Base-by-base conservation (phyloP, 2,797 vertebrate species). In the Gadopsis bispinosus region DNA sequence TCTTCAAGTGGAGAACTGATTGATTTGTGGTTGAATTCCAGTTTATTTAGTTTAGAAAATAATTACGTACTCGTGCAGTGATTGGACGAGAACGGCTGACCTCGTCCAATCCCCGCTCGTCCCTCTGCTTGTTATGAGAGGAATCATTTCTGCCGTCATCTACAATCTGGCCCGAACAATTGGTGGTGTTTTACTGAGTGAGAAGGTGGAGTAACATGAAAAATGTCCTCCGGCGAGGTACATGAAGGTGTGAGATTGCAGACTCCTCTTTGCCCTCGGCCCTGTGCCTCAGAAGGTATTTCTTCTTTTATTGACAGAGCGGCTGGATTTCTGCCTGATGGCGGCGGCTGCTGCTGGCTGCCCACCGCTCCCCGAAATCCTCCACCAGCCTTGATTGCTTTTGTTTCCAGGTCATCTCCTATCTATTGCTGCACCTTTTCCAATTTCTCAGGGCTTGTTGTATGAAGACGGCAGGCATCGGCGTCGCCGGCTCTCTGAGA, bases 21-120 rank as follows among this genome's bases (percentile, higher is more conserved):
- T 97, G 97, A 97, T 98, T 94, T 96, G 96, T 91, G 95, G 95
- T 94, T 95, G 93, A 95, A 97, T 97, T 96, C 93, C 87, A 92
- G 94, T 95, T 94, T 95, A 95, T 97, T 96, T 94, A 90, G 94
- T 95, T 96, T 94, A 93, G 95, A 93, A 95, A 97, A 97, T 96
- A 96, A 97, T 97, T 95, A 97, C 94, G 94, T 94, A 94, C 94
- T 94, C 94, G 92, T 93, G 95, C 95, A 93, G 95, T 94, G 95
- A 94, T 92, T 80, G 82, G 85, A 77, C 29, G 54, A 22, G 39
- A 5, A 61, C 39, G 16, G 48, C 75, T 55, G 75, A 84, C 83
- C 82, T 67, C 65, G 16, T 59, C 77, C 77, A 58, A 53, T 68
- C 69, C n/a, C 50, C n/a, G 53, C 48, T 12, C 51, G 26, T 31